Conservation (phyloP, 2,113 vertebrate genomes). For the Atherinomorus stipes region DNA sequence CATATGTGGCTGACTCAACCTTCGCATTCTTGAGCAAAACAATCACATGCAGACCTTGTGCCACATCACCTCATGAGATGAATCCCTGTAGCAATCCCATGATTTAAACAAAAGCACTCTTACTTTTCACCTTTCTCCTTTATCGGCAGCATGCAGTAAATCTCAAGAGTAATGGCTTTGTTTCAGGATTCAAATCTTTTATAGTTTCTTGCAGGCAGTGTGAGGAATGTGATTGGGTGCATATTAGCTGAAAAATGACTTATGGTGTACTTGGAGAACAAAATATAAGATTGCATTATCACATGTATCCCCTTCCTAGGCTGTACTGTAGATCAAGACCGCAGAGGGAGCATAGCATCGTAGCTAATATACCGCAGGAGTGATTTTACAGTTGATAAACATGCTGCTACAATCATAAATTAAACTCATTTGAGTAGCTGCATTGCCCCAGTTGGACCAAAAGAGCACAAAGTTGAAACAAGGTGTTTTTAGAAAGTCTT, state of each 20-base stretch:
- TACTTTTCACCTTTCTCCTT: slow-evolving; percentile 8
- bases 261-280: slow-evolving; percentile 22
- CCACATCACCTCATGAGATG: slow-evolving; percentile 9
- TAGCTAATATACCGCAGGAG: slow-evolving; percentile 42
- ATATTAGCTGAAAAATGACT: slow-evolving; percentile 8
- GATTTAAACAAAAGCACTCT: slow-evolving; percentile 12
- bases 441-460: slow-evolving; percentile 31
- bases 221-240: not conserved
- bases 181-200: slow-evolving; percentile 18
- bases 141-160: not conserved
- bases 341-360: slow-evolving; percentile 9
- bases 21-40: slow-evolving; percentile 6
- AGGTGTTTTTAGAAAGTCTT: slow-evolving; percentile 37
- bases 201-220: not conserved
- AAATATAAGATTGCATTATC: slow-evolving; percentile 37
- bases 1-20: not conserved
- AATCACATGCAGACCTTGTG: slow-evolving; percentile 36
- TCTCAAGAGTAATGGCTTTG: slow-evolving; percentile 1
- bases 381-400: slow-evolving; percentile 48
- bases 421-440: slow-evolving; percentile 27
- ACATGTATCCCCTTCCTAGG: not conserved
- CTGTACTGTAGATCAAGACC: slow-evolving; percentile 18
- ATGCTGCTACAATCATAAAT: slow-evolving; percentile 34
- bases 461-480: slow-evolving; percentile 24
- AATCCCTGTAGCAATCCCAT: slow-evolving; percentile 7